Percentiles rank a stretch among this genome's conserved stretches.
These are phyloP conservation scores for Bombus waltoni DNA, from an alignment of 1,140 invertebrate species.

Conservation along the genomic window DNA sequence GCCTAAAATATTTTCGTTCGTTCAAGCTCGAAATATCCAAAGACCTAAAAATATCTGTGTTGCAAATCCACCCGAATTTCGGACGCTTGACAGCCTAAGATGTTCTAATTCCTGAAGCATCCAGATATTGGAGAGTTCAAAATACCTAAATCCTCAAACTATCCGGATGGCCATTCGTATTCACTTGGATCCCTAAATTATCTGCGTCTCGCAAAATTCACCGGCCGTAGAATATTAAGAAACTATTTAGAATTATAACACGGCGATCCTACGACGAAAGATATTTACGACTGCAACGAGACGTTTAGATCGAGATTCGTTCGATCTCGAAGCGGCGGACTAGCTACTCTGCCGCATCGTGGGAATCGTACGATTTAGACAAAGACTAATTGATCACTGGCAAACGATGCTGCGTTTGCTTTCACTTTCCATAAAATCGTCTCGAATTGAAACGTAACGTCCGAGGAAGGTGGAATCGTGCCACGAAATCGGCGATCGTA, in stretches of 20 bases:
- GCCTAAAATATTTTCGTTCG: no score
- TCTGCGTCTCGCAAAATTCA: background rate
- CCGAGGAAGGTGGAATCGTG: constrained; percentile 2
- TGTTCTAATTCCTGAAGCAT: background rate
- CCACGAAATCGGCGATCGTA: background rate
- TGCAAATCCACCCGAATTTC: background rate
- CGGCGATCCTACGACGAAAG: background rate
- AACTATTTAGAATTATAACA: background rate
- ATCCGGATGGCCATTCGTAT: no score
- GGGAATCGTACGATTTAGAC: constrained; percentile 44
- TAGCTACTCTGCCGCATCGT: background rate
- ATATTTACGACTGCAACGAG: no score
- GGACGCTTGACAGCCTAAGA: no score
- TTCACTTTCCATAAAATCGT: constrained; percentile 52
- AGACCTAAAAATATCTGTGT: no score
- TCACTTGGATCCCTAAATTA: no score
- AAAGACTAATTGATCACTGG: constrained; percentile 48
- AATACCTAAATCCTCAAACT: no score
- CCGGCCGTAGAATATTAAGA: background rate
- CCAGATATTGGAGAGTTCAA: no score
- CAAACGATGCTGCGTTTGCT: constrained; percentile 27
- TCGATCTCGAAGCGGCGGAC: background rate
- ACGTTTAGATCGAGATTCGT: background rate
- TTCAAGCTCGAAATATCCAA: no score
- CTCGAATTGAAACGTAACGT: constrained; percentile 18